Conservation (phyloP, 2,113 vertebrate species). For the Lampris megalopsis region DNA sequence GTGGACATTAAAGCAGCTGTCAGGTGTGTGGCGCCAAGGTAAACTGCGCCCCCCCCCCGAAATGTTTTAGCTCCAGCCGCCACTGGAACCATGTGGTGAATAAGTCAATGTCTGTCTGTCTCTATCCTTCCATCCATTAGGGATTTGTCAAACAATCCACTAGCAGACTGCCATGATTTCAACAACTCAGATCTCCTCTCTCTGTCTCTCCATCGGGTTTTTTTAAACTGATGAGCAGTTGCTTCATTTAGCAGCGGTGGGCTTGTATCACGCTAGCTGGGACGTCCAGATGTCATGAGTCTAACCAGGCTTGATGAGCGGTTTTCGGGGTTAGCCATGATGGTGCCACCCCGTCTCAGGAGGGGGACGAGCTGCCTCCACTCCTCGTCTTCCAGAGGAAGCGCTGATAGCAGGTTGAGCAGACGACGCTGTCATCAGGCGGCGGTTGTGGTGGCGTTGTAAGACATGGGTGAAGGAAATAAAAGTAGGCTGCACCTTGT, state of each 20-base stretch:
- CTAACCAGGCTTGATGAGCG: background rate
- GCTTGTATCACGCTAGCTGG: background rate
- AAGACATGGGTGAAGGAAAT: constrained; percentile 26
- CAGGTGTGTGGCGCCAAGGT: too few relatives aligned
- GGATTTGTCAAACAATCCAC: too few relatives aligned
- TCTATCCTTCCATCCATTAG: too few relatives aligned
- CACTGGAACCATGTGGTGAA: too few relatives aligned
- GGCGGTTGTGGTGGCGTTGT: constrained; percentile 32
- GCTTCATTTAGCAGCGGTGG: background rate
- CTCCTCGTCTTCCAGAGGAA: constrained; percentile 6
- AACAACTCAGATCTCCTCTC: too few relatives aligned
- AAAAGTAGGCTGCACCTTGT: constrained; percentile 1
- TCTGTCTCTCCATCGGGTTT: too few relatives aligned
- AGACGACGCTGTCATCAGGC: constrained; percentile 29
- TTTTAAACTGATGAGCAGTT: background rate
- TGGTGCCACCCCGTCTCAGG: background rate
- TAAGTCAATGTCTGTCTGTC: too few relatives aligned
- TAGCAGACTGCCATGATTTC: too few relatives aligned
- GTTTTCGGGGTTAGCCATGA: background rate
- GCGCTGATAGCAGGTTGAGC: constrained; percentile 26
- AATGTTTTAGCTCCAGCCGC: too few relatives aligned
- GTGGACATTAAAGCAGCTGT: too few relatives aligned
- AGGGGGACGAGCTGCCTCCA: background rate
- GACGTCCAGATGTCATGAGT: constrained; percentile 18
- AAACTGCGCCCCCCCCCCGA: too few relatives aligned